phyloP scores from a whole-genome alignment of 2,888 invertebrate genomes.

The Nymphalis c-album region DNA sequence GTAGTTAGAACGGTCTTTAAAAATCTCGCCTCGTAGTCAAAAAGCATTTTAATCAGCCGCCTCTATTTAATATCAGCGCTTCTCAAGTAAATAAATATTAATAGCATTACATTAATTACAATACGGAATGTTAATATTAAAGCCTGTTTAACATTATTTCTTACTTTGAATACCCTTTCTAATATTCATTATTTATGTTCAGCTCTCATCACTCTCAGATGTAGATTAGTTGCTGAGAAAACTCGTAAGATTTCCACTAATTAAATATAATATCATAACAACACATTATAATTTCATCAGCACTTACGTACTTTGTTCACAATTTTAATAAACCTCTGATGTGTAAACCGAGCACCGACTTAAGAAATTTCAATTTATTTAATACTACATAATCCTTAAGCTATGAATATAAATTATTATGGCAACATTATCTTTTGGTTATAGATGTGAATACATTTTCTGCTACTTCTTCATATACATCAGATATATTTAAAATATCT shows the following conservation, averaged over 20 bases:
- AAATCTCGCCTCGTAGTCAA: slow-evolving; percentile 23
- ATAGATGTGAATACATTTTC: slow-evolving; percentile 45
- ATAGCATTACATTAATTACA: slow-evolving; percentile 36
- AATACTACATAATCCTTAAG: slow-evolving; percentile 53
- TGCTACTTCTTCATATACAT: slow-evolving; percentile 5
- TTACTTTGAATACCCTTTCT: slow-evolving; percentile 52
- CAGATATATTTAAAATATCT: slow-evolving; percentile 6
- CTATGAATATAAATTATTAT: slow-evolving; percentile 63
- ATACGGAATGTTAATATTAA: slow-evolving; percentile 62
- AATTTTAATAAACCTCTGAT: slow-evolving; percentile 56
- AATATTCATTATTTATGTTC: slow-evolving; percentile 32
- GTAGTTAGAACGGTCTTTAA: slow-evolving; percentile 28
- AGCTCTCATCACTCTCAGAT: slow-evolving; percentile 23
- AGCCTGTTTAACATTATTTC: slow-evolving; percentile 55
- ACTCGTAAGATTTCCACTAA: slow-evolving; percentile 39
- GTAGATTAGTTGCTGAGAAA: slow-evolving; percentile 4
- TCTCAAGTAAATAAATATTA: slow-evolving; percentile 38
- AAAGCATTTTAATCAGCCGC: slow-evolving; percentile 32
- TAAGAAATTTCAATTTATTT: slow-evolving; percentile 53
- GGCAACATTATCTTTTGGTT: slow-evolving; percentile 74
- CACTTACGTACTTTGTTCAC: slow-evolving; percentile 52
- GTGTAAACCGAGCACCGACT: slow-evolving; percentile 73
- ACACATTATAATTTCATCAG: slow-evolving; percentile 59
- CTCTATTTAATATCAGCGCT: slow-evolving; percentile 42
- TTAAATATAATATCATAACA: slow-evolving; percentile 60